Evolutionary conservation across 92 coral and sea anemone species (phyloP), one percentile per base, ranked within the genome.

Genomic region (Epizoanthus stellaris): DNA sequence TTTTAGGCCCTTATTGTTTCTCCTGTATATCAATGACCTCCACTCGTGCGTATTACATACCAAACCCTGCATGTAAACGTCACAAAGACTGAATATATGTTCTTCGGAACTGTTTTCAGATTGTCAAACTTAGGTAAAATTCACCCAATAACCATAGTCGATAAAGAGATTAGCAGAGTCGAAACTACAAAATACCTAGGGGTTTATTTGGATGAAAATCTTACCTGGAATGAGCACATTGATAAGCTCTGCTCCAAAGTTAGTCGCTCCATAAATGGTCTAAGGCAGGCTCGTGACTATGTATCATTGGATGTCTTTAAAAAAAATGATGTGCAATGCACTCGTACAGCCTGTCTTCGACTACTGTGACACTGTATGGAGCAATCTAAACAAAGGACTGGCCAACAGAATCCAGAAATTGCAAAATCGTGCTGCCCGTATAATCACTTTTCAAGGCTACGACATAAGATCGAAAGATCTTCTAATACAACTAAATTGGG

Each of bases 391-490:
- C 54, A 34, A 68, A 57, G 85, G 84, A 3, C 87, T 86, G 5
- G 54, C 84, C 10, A 80, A 23, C 17, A 89, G 80, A 85, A 30
- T 86, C 10, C 86, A 89, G 65, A 89, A 85, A 76, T 62, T 85
- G 39, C 92, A 89, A 71, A 89, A 89, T 70, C 88, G 92, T 60
- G 81, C 89, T 17, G 89, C 77, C 68, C 53, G 85, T 17, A 77
- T 77, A 70, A 66, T 86, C 38, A 67, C 85, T 47, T 85, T 65
- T 49, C 36, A 30, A 30, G 36, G 36, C 36, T 30, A 30, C 36
- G 36, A 30, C 36, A 30, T 30, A 30, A 23, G 36, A 30, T 30
- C 36, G 36, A 30, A 30, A 30, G 36, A 30, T 30, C 36, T 30
- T 30, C 2, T 2, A 30, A 30, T 30, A 30, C 36, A 30, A 30